These are phyloP conservation scores for Bombus difficillimus DNA, from an alignment of 1,140 invertebrate genomes.

Conservation along the genomic window DNA sequence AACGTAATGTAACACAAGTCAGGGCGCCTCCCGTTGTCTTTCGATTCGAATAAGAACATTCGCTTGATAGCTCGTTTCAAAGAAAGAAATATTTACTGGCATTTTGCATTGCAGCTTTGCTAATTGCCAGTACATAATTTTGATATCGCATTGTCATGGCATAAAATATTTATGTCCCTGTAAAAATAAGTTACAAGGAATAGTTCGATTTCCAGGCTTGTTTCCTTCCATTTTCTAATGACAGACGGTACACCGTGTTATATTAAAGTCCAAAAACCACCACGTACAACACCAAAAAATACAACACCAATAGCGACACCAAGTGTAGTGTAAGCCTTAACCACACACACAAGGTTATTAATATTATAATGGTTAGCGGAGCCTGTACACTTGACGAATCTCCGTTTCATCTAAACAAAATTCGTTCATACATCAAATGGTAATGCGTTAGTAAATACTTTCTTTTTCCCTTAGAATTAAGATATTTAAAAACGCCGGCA, in stretches of 20 bases:
- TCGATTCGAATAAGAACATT: neutral
- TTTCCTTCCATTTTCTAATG: constrained; percentile 20
- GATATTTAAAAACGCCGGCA: neutral
- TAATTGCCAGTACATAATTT: neutral
- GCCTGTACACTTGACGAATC: constrained; percentile 56
- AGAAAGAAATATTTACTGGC: neutral
- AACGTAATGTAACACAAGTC: constrained; percentile 35
- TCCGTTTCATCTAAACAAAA: constrained; percentile 27
- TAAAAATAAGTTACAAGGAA: neutral
- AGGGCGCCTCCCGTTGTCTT: constrained; percentile 25
- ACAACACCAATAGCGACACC: constrained; percentile 83
- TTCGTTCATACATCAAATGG: constrained; percentile 4
- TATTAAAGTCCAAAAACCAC: constrained; percentile 72
- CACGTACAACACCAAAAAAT: constrained; percentile 81
- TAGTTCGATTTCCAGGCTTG: neutral
- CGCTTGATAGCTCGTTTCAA: neutral
- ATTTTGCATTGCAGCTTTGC: neutral
- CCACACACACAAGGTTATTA: constrained; percentile 82
- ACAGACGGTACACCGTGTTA: constrained; percentile 73
- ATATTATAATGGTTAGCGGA: constrained; percentile 76
- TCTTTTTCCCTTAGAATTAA: neutral
- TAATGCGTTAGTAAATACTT: constrained; percentile 14
- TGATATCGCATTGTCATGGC: neutral
- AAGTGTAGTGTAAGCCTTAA: constrained; percentile 82
- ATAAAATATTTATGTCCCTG: neutral